Conservation (phyloP, 2,113 vertebrate species). For the Motacilla alba region DNA sequence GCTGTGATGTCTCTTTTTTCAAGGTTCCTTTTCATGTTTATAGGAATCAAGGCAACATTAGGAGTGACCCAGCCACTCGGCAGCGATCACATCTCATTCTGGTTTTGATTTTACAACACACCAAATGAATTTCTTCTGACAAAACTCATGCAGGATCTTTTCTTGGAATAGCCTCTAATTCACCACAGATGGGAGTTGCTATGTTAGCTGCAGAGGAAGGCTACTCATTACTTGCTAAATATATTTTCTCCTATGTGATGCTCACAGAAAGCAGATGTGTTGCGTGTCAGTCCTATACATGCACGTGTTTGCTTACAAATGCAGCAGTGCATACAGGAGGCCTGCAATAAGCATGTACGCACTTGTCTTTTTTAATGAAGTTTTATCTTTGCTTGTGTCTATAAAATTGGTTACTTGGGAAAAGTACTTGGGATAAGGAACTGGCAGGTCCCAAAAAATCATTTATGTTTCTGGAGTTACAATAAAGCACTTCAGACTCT, state of each 20-base stretch:
- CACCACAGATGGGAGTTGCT: conserved; percentile 47
- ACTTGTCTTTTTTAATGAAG: background rate
- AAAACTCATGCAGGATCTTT: conserved; percentile 39
- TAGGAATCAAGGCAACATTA: conserved; percentile 31
- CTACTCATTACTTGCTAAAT: conserved; percentile 35
- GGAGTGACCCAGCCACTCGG: conserved; percentile 23
- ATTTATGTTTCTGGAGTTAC: background rate
- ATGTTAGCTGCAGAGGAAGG: background rate
- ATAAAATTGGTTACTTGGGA: background rate
- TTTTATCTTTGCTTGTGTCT: background rate
- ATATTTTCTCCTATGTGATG: conserved; percentile 15
- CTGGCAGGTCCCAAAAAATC: background rate
- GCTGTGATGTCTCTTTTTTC: conserved; percentile 49
- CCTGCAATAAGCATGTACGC: background rate
- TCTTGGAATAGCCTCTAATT: conserved; percentile 44
- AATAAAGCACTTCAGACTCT: background rate
- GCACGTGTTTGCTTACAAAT: background rate
- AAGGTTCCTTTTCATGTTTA: conserved; percentile 39
- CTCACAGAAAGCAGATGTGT: conserved; percentile 4
- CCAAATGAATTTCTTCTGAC: conserved; percentile 59
- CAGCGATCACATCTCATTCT: conserved; percentile 29
- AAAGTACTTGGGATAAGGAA: background rate
- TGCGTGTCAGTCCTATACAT: background rate
- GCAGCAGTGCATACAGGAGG: background rate
- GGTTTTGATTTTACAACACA: conserved; percentile 57